phyloP scores from a whole-genome alignment of 2,113 vertebrate genomes.

The Triplophysa dalaica region DNA sequence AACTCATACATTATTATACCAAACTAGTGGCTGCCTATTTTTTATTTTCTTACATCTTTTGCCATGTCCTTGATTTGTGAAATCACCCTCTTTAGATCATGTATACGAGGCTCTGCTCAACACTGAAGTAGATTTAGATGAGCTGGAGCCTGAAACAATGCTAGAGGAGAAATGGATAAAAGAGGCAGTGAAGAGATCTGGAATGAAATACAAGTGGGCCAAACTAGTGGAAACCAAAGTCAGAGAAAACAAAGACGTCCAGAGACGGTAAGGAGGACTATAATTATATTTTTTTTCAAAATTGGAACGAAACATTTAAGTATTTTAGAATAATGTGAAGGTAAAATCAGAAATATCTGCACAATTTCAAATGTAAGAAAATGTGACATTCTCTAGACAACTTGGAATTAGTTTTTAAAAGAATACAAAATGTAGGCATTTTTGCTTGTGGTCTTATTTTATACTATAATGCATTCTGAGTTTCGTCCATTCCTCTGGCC shows the following conservation, averaged over 20 bases:
- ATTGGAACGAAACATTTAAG: no score
- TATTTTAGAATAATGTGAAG: no score
- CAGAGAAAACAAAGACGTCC: constrained; percentile 80
- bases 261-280: constrained; percentile 72
- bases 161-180: constrained; percentile 82
- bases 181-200: constrained; percentile 81
- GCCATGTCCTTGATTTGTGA: no score
- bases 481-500: not conserved
- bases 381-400: no score
- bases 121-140: constrained; percentile 73
- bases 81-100: constrained; percentile 73
- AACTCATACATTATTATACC: not conserved
- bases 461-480: not conserved
- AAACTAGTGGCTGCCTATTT: no score
- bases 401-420: no score
- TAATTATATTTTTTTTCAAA: not conserved
- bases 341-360: no score
- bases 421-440: no score
- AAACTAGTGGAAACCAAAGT: constrained; percentile 75
- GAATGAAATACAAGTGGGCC: constrained; percentile 86
- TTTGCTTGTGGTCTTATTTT: no score
- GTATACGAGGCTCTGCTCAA: constrained; percentile 83
- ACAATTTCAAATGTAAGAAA: no score
- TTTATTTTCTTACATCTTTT: no score
- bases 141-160: constrained; percentile 74